phyloP scores from a whole-genome alignment of 2,113 vertebrate species.

The Herpetotheres cachinnans region DNA sequence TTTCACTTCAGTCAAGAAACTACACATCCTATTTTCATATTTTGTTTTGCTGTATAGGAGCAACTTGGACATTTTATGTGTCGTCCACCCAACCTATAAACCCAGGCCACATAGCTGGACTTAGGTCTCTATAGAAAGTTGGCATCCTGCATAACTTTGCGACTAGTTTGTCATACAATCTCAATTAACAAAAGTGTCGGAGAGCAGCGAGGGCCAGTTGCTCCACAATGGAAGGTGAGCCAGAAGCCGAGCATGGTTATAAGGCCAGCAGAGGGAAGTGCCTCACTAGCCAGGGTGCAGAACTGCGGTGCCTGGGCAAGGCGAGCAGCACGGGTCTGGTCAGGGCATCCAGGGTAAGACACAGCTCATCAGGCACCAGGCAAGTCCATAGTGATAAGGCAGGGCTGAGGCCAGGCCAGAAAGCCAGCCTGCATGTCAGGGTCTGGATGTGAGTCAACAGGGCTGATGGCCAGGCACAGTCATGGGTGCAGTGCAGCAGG shows the following conservation, averaged over 20 bases:
- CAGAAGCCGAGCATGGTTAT: not conserved
- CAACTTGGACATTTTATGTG: not conserved
- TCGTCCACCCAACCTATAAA: not conserved
- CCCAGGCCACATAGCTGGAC: not conserved
- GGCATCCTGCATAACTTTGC: not conserved
- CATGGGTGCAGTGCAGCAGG: accelerated
- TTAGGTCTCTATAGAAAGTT: not conserved
- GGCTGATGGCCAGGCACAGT: not conserved
- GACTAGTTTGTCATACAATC: not conserved
- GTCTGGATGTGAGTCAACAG: not conserved
- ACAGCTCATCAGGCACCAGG: not conserved
- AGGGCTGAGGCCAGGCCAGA: not conserved
- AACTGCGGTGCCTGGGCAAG: not conserved
- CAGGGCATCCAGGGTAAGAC: not conserved
- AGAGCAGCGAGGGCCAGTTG: not conserved
- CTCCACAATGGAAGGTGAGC: not conserved
- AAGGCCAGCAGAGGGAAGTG: not conserved
- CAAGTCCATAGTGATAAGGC: not conserved
- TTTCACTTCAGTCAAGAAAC: not conserved
- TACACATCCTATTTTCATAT: not conserved
- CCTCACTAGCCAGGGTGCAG: not conserved
- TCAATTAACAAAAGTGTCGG: not conserved
- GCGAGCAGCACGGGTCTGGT: not conserved
- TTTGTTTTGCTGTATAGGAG: not conserved
- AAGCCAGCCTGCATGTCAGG: not conserved